These are phyloP conservation scores for Ceratina japonica DNA, from an alignment of 1,140 invertebrate species.

Conservation along the genomic window DNA sequence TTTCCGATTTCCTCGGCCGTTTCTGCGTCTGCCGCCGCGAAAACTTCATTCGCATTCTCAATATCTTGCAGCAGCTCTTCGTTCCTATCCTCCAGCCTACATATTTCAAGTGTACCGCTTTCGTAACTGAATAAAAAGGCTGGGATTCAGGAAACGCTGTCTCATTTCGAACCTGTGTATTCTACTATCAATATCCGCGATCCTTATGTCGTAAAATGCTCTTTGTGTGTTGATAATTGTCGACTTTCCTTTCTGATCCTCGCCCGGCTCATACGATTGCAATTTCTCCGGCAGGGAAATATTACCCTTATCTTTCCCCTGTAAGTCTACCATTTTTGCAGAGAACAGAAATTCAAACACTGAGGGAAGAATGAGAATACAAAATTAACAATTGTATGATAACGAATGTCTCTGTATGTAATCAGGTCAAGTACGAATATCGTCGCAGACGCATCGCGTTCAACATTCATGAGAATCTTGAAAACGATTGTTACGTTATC, in stretches of 20 bases:
- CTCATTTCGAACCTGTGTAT: too few species aligned
- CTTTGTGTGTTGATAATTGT: slow-evolving; percentile 69
- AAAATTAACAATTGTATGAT: not conserved
- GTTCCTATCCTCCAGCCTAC: slow-evolving; percentile 65
- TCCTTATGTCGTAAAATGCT: too few species aligned
- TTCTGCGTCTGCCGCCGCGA: slow-evolving; percentile 50
- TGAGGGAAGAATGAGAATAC: not conserved
- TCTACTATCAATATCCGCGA: too few species aligned
- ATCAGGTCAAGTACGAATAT: not conserved
- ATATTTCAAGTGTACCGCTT: too few species aligned
- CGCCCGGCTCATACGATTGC: slow-evolving; percentile 54
- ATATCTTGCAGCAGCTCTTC: slow-evolving; percentile 55
- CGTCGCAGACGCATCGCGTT: not conserved
- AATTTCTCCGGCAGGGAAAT: slow-evolving; percentile 65
- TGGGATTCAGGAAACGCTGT: too few species aligned
- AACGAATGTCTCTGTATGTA: not conserved
- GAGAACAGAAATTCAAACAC: too few species aligned
- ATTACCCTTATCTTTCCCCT: slow-evolving; percentile 52
- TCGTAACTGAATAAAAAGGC: too few species aligned
- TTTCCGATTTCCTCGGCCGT: slow-evolving; percentile 64
- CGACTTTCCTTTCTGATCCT: slow-evolving; percentile 30
- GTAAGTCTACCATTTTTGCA: slow-evolving; percentile 56
- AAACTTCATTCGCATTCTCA: slow-evolving; percentile 27
- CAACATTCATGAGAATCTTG: too few species aligned
- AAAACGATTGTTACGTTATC: too few species aligned